Evolutionary conservation across 2,888 invertebrate species (phyloP), one percentile per base, ranked within the genome.

Genomic region (Heteropelma amictum): DNA sequence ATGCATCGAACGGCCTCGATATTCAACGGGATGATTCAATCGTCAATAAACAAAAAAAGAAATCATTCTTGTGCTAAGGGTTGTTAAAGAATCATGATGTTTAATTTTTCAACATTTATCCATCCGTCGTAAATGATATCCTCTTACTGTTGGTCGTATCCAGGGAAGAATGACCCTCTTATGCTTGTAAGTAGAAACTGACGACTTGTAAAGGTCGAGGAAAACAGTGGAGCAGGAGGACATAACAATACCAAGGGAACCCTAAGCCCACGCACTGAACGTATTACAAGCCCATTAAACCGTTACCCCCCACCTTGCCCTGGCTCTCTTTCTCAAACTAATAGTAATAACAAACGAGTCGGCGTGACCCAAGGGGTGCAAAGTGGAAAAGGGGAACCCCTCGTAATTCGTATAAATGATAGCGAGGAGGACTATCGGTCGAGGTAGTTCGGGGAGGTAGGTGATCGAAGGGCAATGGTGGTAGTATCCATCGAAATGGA

Each of bases 381-480:
- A 69, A 78, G 79, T 81, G 73, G 73, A 80, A 82, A 79, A 79
- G 78, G 82, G 79, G 45, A 45, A 40, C 56, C 67, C 71, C 61
- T 84, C 74, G 88, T 88, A 89, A 89, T 89, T 88, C 88, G 88
- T 86, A 89, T 88, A 89, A 89, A 89, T 89, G 89, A 89, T 88
- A 81, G 86, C 85, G 78, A 77, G 78, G 78, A 79, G 79, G 79
- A 80, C 80, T 81, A 85, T 84, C 83, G 81, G 81, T 45, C 47
- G 61, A 47, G 56, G 77, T 70, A 76, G 80, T 80, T 69, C 71
- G 72, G 79, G 60, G 14, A 23, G 7, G 42, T 14, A 19, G 53
- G 53, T 63, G 67, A 63, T 75, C 69, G 69, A 67, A 71, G 71
- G 67, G 26, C 61, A 51, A 71, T 51, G 68, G 67, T 65, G 60